Conservation (phyloP, 2,888 invertebrate species). For the Drosophila pseudotalamancana region DNA sequence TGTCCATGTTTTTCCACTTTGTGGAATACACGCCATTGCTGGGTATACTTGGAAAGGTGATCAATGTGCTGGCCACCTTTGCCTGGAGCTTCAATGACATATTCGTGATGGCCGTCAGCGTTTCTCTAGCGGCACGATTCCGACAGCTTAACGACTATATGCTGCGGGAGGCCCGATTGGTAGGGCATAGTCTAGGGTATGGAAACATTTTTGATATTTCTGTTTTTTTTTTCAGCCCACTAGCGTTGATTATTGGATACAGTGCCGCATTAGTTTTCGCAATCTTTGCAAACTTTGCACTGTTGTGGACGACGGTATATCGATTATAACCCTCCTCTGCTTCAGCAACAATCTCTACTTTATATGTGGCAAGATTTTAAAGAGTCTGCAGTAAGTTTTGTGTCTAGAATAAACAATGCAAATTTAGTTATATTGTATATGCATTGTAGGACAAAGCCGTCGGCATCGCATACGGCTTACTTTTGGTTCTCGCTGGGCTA, state of each 20-base stretch:
- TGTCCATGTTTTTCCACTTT: slow-evolving; percentile 71
- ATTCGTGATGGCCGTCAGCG: slow-evolving; percentile 89
- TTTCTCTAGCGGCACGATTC: slow-evolving; percentile 88
- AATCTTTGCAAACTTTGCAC: slow-evolving; percentile 85
- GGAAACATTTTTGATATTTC: not conserved
- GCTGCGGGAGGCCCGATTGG: slow-evolving; percentile 84
- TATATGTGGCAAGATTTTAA: slow-evolving; percentile 86
- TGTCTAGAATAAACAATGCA: no score
- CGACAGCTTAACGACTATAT: slow-evolving; percentile 86
- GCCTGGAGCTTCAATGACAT: slow-evolving; percentile 91
- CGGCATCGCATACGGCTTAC: slow-evolving; percentile 84
- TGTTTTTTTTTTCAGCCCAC: slow-evolving; percentile 64
- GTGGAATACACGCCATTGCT: slow-evolving; percentile 65
- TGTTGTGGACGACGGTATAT: slow-evolving; percentile 85
- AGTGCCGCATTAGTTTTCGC: slow-evolving; percentile 85
- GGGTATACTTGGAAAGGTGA: slow-evolving; percentile 78
- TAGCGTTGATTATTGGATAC: slow-evolving; percentile 84
- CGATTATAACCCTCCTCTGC: slow-evolving; percentile 85
- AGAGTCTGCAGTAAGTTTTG: slow-evolving; percentile 84
- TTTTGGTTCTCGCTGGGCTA: slow-evolving; percentile 86
- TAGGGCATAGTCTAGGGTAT: slow-evolving; percentile 19
- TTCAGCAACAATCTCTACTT: slow-evolving; percentile 87
- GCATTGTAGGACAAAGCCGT: slow-evolving; percentile 82
- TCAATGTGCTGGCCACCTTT: slow-evolving; percentile 88
- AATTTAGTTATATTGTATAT: no score